A percentile compares a stretch with the other conserved stretches of the same genome.
Evolutionary conservation across 2,888 invertebrate genomes (phyloP).

Genomic region (Aspidiotus rigidus): DNA sequence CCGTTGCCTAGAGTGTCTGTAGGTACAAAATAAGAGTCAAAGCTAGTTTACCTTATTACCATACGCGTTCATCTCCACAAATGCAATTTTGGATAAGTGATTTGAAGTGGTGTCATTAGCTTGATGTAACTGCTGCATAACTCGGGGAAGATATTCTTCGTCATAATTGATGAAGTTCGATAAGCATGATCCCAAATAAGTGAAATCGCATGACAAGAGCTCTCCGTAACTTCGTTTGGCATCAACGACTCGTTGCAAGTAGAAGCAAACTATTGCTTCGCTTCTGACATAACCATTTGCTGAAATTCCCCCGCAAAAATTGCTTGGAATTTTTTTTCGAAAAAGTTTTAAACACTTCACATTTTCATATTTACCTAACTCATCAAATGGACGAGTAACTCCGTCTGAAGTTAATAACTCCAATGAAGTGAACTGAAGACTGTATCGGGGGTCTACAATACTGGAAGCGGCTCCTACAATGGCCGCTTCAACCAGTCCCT

Average conservation of each 20-base stretch:
- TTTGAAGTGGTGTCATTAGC: slow-evolving; percentile 24
- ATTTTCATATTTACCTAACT: too few relatives aligned
- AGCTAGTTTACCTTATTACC: slow-evolving; percentile 36
- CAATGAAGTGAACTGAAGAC: too few relatives aligned
- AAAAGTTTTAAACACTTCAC: too few relatives aligned
- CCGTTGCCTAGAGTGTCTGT: background rate
- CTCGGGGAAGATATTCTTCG: slow-evolving; percentile 16
- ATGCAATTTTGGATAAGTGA: slow-evolving; percentile 36
- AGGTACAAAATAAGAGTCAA: background rate
- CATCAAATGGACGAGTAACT: too few relatives aligned
- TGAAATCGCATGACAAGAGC: slow-evolving; percentile 50
- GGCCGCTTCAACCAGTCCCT: too few relatives aligned
- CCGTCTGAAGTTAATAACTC: too few relatives aligned
- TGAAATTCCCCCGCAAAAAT: slow-evolving; percentile 36
- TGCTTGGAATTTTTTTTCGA: too few relatives aligned
- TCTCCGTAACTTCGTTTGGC: slow-evolving; percentile 46
- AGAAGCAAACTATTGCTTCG: slow-evolving; percentile 44
- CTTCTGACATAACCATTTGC: slow-evolving; percentile 46
- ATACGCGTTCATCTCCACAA: slow-evolving; percentile 37
- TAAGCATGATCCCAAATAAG: slow-evolving; percentile 49
- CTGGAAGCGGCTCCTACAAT: too few relatives aligned
- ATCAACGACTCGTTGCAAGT: slow-evolving; percentile 43
- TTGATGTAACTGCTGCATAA: slow-evolving; percentile 36
- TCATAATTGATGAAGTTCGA: slow-evolving; percentile 19
- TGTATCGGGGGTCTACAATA: too few relatives aligned